Conservation (phyloP, 2,113 vertebrate genomes). For the Grammomys surdaster region DNA sequence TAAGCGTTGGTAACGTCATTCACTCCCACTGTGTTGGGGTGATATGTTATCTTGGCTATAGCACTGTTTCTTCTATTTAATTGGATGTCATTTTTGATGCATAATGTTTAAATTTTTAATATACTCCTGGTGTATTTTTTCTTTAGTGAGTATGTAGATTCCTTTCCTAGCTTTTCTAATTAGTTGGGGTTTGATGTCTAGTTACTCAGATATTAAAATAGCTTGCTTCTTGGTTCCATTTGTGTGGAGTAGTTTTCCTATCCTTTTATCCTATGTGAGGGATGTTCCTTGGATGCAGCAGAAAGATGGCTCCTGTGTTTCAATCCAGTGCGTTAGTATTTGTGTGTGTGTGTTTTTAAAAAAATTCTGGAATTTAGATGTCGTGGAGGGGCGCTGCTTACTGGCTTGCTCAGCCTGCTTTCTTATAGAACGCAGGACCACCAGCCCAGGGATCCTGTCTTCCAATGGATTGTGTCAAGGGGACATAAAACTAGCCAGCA, state of each 20-base stretch:
- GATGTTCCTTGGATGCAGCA: background rate
- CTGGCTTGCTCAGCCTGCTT: background rate
- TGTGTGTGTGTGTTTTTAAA: background rate
- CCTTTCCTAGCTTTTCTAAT: background rate
- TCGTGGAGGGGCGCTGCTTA: background rate
- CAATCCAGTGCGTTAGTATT: background rate
- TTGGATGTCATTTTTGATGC: background rate
- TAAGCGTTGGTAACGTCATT: background rate
- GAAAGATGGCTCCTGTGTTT: background rate
- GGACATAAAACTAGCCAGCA: background rate
- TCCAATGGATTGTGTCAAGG: background rate
- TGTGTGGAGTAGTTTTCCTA: background rate
- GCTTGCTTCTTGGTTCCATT: background rate
- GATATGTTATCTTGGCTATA: background rate
- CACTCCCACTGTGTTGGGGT: background rate
- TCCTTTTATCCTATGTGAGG: background rate
- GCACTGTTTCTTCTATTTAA: background rate
- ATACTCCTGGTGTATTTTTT: background rate
- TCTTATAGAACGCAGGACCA: background rate
- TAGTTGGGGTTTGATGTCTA: background rate
- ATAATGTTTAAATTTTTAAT: background rate
- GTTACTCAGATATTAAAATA: background rate
- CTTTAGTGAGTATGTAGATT: background rate
- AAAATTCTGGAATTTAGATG: background rate
- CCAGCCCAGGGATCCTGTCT: background rate